Conservation (phyloP, 2,797 vertebrate species). For the Fistularia tabacaria region DNA sequence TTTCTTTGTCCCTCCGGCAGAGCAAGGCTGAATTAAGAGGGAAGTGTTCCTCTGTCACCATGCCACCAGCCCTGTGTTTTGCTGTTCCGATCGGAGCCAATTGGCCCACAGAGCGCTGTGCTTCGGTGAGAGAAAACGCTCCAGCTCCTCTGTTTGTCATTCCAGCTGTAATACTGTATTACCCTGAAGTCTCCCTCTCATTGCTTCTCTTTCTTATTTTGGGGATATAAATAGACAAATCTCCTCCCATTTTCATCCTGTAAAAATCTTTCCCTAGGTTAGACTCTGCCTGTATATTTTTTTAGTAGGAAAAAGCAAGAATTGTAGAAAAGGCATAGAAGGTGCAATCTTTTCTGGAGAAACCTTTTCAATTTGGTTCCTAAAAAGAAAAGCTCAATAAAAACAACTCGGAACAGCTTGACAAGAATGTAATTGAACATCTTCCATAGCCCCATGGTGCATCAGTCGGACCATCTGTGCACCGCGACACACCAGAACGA, state of each 20-base stretch:
- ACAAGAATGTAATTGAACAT: conserved; percentile 35
- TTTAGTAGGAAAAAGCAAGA: conserved; percentile 14
- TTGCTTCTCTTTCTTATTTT: conserved; percentile 6
- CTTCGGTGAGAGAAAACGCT: conserved; percentile 37
- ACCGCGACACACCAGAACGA: neutral
- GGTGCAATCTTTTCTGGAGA: conserved; percentile 1
- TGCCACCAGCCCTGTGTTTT: conserved; percentile 66
- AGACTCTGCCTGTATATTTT: conserved; percentile 33
- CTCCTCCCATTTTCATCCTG: conserved; percentile 23
- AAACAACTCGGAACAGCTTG: conserved; percentile 33
- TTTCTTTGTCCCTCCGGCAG: conserved; percentile 38
- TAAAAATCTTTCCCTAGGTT: conserved; percentile 40
- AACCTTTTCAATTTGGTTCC: conserved; percentile 6
- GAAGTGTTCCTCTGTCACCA: conserved; percentile 62
- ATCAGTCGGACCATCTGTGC: too few relatives aligned
- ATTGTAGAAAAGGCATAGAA: conserved; percentile 1
- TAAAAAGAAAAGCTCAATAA: conserved; percentile 11
- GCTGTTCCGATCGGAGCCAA: conserved; percentile 52
- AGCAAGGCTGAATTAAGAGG: conserved; percentile 40
- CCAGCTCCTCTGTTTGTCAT: conserved; percentile 40
- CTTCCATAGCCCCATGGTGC: conserved; percentile 33
- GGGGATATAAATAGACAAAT: conserved; percentile 34
- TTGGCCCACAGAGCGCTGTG: conserved; percentile 46
- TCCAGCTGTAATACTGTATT: conserved; percentile 49
- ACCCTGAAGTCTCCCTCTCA: conserved; percentile 30